These are phyloP conservation scores for Lottia gigantea DNA, from an alignment of 2,888 invertebrate genomes.

Conservation along the genomic window DNA sequence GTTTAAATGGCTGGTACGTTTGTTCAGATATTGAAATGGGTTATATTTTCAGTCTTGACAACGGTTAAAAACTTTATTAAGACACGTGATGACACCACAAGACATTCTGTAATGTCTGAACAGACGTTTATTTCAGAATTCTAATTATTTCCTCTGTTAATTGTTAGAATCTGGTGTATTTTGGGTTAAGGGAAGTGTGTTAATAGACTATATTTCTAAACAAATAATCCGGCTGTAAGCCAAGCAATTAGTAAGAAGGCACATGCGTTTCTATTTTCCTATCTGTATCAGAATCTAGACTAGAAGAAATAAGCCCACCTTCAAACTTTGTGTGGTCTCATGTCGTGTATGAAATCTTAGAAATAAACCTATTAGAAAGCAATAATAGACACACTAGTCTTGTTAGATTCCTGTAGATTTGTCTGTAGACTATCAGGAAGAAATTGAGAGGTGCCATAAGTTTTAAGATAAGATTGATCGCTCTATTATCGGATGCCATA, in stretches of 20 bases:
- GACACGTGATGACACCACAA: too few relatives aligned
- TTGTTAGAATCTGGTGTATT: too few relatives aligned
- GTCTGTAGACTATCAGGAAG: not conserved
- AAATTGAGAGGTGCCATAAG: conserved; percentile 6
- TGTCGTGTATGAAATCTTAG: not conserved
- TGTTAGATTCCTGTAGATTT: not conserved
- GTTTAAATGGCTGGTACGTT: too few relatives aligned
- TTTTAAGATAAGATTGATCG: too few relatives aligned
- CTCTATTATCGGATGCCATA: too few relatives aligned
- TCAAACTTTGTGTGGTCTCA: not conserved
- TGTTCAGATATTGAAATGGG: too few relatives aligned
- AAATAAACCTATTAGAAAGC: conserved; percentile 7
- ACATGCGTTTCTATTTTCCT: conserved; percentile 4
- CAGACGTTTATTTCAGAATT: too few relatives aligned
- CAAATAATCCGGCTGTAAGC: conserved; percentile 4
- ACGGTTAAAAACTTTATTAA: too few relatives aligned
- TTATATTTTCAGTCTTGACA: too few relatives aligned
- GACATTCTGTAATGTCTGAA: too few relatives aligned
- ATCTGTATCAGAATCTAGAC: not conserved
- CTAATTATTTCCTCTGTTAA: too few relatives aligned
- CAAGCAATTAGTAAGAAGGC: conserved; percentile 7
- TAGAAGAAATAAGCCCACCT: conserved; percentile 8
- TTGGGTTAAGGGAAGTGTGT: not conserved
- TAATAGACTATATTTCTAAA: conserved; percentile 1
- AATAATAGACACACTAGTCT: not conserved